Conservation (phyloP, 2,797 vertebrate species). For the Epinephelus malabaricus region DNA sequence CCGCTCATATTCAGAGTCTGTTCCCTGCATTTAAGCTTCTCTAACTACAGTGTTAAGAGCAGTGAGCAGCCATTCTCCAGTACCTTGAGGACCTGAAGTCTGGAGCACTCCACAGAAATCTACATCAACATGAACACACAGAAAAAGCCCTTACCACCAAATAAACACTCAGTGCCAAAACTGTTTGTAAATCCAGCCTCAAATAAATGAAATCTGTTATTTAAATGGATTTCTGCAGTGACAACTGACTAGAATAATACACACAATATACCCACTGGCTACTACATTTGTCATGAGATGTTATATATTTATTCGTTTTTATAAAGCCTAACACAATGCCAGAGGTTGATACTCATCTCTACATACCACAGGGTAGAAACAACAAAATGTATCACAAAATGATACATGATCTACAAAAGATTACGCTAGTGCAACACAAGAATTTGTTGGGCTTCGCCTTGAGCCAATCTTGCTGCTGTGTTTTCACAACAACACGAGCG, state of each 20-base stretch:
- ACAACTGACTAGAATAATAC: conserved; percentile 1
- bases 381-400: not conserved
- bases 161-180: not conserved
- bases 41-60: not conserved
- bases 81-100: not conserved
- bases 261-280: not conserved
- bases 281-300: not conserved
- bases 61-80: not conserved
- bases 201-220: not conserved
- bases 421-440: conserved; percentile 6
- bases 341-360: not conserved
- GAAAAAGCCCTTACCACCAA: not conserved
- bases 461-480: conserved; percentile 16
- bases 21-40: not conserved
- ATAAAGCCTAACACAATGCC: not conserved
- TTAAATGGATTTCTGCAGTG: conserved; percentile 18
- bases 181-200: not conserved
- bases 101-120: not conserved
- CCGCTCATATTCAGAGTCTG: not conserved
- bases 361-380: not conserved
- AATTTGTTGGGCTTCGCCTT: conserved; percentile 6
- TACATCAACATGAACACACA: not conserved
- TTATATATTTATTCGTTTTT: not conserved
- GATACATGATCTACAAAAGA: conserved; percentile 11
- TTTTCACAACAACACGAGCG: conserved; percentile 20